A percentile compares a stretch with the other conserved stretches of the same genome.
phyloP scores from a whole-genome alignment of 1,140 invertebrate species.

The Drosophila auraria region DNA sequence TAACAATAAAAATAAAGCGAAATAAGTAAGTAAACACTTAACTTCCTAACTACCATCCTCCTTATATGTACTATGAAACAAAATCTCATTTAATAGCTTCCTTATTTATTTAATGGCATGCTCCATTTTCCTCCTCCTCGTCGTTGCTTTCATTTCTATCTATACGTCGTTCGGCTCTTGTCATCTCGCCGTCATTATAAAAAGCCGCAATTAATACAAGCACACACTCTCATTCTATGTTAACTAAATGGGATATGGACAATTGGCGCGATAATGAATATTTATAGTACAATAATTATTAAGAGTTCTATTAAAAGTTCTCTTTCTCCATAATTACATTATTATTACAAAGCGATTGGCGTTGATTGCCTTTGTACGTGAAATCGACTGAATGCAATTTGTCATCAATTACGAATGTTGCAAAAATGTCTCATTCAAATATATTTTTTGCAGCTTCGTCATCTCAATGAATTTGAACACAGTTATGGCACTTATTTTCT shows the following conservation, averaged over 20 bases:
- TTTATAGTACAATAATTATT: conserved; percentile 31
- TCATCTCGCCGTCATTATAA: conserved; percentile 34
- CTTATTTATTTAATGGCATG: not conserved
- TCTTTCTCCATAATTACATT: conserved; percentile 27
- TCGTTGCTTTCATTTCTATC: not conserved
- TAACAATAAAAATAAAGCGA: not conserved
- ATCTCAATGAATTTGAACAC: conserved; percentile 14
- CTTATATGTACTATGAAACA: not conserved
- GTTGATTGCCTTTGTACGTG: not conserved
- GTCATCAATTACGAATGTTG: conserved; percentile 19
- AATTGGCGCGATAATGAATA: conserved; percentile 36
- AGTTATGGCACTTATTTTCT: conserved; percentile 19
- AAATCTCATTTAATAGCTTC: conserved; percentile 4
- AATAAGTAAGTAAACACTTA: not conserved
- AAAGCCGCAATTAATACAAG: conserved; percentile 25
- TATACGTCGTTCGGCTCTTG: conserved; percentile 5
- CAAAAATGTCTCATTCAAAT: conserved; percentile 4
- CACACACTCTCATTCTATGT: not conserved
- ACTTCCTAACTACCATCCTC: not conserved
- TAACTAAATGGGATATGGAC: conserved; percentile 22
- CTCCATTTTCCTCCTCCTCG: not conserved
- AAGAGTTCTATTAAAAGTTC: conserved; percentile 10
- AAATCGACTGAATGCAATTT: conserved; percentile 12
- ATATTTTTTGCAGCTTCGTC: not conserved
- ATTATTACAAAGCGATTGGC: conserved; percentile 6